Conservation (phyloP, 2,113 vertebrate genomes). For the Willisornis vidua region DNA sequence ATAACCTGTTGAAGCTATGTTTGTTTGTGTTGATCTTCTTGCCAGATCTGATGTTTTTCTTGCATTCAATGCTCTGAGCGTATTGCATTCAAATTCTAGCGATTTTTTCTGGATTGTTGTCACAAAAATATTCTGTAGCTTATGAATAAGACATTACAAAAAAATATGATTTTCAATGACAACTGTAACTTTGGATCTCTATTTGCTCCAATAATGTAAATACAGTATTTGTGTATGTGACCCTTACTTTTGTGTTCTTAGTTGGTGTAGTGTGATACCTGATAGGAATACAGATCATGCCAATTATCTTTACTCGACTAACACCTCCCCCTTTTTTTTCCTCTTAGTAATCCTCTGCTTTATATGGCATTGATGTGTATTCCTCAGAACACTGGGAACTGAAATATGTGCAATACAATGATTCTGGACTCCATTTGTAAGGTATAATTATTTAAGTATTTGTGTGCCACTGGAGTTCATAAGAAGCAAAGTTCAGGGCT, state of each 20-base stretch:
- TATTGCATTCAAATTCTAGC: background rate
- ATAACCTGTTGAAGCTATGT: background rate
- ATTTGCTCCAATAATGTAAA: background rate
- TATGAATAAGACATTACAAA: background rate
- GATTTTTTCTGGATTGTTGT: background rate
- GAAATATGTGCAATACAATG: rapidly evolving
- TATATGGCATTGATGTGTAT: background rate
- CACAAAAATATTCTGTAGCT: background rate
- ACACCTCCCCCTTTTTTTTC: rapidly evolving
- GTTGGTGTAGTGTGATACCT: background rate
- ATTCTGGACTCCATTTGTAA: background rate
- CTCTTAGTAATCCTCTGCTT: background rate
- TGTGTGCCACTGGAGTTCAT: background rate
- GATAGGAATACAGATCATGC: background rate
- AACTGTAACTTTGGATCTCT: background rate
- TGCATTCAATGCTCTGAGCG: background rate
- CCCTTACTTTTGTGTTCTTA: background rate
- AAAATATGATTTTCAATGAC: background rate
- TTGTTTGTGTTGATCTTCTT: background rate
- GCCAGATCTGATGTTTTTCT: background rate
- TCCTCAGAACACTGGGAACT: background rate
- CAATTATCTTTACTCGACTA: background rate
- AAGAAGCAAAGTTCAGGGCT: background rate
- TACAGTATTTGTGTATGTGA: background rate
- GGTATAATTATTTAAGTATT: background rate